Conservation (phyloP, 2,797 vertebrate genomes). For the Cyclopterus lumpus region DNA sequence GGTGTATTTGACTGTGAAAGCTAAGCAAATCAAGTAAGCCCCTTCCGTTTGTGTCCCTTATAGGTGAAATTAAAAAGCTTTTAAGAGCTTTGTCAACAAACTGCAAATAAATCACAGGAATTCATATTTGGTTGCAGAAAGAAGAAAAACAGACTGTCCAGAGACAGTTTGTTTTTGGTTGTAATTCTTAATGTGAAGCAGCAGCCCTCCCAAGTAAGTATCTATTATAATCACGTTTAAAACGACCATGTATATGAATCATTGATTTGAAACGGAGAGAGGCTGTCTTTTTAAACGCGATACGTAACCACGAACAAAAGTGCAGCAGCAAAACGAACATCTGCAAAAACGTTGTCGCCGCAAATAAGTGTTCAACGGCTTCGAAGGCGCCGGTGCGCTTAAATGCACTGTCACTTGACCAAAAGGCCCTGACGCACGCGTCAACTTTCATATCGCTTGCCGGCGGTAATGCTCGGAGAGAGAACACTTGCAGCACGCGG, state of each 20-base stretch:
- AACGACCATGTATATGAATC: neutral
- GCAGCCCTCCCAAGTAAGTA: neutral
- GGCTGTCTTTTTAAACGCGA: neutral
- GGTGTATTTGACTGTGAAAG: neutral
- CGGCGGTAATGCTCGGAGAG: conserved; percentile 18
- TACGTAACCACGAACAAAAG: neutral
- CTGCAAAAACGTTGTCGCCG: neutral
- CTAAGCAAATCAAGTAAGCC: neutral
- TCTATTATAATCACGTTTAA: neutral
- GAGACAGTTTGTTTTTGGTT: neutral
- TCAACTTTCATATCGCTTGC: conserved; percentile 41
- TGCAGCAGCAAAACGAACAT: conserved; percentile 8
- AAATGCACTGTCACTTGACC: conserved; percentile 48
- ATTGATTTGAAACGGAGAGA: neutral
- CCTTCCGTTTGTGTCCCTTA: neutral
- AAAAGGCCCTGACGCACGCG: conserved; percentile 32
- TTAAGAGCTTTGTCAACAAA: conserved; percentile 7
- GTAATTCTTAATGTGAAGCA: neutral
- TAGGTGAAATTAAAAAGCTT: neutral
- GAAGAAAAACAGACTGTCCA: neutral
- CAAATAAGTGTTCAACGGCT: conserved; percentile 1
- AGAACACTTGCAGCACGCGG: conserved; percentile 4
- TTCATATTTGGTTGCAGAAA: neutral
- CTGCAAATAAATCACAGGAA: neutral
- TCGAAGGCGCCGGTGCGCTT: conserved; percentile 17